Evolutionary conservation across 92 coral and sea anemone species (phyloP).

Genomic region (Heteractis magnifica): DNA sequence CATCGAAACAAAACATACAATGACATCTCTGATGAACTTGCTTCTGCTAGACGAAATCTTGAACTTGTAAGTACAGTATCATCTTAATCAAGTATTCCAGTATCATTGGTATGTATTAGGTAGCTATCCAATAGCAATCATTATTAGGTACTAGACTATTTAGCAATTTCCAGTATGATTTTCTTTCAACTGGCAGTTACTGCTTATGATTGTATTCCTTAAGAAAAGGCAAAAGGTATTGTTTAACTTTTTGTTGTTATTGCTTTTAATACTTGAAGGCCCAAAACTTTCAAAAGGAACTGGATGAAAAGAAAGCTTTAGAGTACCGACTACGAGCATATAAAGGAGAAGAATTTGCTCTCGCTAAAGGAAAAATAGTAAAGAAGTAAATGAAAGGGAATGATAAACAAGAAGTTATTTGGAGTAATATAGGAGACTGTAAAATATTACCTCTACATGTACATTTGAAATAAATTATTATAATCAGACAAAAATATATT

Average conservation of each 20-base stretch:
- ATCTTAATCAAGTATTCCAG: too few species aligned
- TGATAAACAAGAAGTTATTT: neutral
- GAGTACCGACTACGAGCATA: conserved; percentile 96
- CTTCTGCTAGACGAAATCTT: conserved; percentile 81
- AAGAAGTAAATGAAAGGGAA: neutral
- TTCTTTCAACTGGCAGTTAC: too few species aligned
- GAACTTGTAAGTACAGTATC: conserved; percentile 62
- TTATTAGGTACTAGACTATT: too few species aligned
- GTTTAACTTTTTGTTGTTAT: neutral
- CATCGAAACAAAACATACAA: conserved; percentile 72
- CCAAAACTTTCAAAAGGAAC: conserved; percentile 75
- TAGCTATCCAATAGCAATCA: too few species aligned
- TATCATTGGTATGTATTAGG: too few species aligned
- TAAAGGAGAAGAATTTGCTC: conserved; percentile 84
- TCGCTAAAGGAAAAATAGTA: conserved; percentile 38
- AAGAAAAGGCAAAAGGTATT: too few species aligned
- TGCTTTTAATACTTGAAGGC: conserved; percentile 73
- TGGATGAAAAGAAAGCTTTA: conserved; percentile 71
- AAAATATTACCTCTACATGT: neutral
- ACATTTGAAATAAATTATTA: too few species aligned
- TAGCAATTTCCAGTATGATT: too few species aligned
- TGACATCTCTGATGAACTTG: conserved; percentile 74
- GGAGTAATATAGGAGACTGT: neutral
- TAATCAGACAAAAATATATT: too few species aligned
- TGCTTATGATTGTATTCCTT: too few species aligned